These are phyloP conservation scores for Xyrauchen texanus DNA, from an alignment of 2,113 vertebrate genomes.

Conservation along the genomic window DNA sequence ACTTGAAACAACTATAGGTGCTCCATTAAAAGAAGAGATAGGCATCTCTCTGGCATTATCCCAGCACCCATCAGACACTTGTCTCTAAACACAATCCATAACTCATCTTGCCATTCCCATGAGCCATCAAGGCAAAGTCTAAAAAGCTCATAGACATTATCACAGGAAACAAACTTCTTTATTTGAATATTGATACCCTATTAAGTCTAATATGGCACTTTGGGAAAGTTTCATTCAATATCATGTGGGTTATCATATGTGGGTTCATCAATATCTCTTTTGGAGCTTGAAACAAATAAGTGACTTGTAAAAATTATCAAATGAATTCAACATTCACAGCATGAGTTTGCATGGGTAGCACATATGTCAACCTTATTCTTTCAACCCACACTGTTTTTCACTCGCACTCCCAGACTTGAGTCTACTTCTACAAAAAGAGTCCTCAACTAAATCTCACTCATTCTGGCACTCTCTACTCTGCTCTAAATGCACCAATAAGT, in stretches of 20 bases:
- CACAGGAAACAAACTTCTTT: slow-evolving; percentile 3
- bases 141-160: slow-evolving; percentile 39
- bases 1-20: slow-evolving; percentile 67
- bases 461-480: not conserved
- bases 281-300: slow-evolving; percentile 32
- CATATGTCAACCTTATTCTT: slow-evolving; percentile 56
- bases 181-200: slow-evolving; percentile 46
- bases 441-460: slow-evolving; percentile 32
- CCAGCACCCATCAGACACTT: slow-evolving; percentile 65
- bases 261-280: slow-evolving; percentile 30
- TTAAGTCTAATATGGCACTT: slow-evolving; percentile 50
- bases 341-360: slow-evolving; percentile 46
- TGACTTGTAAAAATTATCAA: slow-evolving; percentile 57
- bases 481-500: slow-evolving; percentile 10
- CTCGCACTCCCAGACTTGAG: too few relatives aligned
- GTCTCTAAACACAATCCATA: slow-evolving; percentile 70
- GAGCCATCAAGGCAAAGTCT: slow-evolving; percentile 24
- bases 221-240: slow-evolving; percentile 48
- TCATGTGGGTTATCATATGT: too few relatives aligned
- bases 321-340: slow-evolving; percentile 52
- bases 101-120: slow-evolving; percentile 45
- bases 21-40: slow-evolving; percentile 67
- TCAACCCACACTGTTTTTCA: slow-evolving; percentile 37
- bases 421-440: slow-evolving; percentile 29
- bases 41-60: slow-evolving; percentile 66